A percentile compares a stretch with the other conserved stretches of the same genome.
These are phyloP conservation scores for Heloderma charlesbogerti DNA, from an alignment of 2,113 vertebrate species.

Conservation along the genomic window DNA sequence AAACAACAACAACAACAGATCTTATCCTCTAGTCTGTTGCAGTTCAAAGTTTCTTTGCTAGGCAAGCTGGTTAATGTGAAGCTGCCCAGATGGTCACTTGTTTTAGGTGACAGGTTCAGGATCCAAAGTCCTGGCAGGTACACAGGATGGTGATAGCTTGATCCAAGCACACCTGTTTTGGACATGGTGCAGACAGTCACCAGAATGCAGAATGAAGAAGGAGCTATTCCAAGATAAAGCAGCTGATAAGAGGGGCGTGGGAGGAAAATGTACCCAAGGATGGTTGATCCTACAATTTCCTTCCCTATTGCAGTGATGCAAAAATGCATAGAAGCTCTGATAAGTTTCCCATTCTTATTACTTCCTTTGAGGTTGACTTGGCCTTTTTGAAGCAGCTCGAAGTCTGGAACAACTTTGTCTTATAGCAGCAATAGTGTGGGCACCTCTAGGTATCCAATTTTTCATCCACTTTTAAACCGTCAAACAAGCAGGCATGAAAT, in stretches of 20 bases:
- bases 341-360: not conserved
- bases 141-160: not conserved
- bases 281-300: not conserved
- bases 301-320: not conserved
- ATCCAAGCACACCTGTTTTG: not conserved
- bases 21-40: not conserved
- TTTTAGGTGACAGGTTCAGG: too few species aligned
- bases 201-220: not conserved
- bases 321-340: not conserved
- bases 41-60: not conserved
- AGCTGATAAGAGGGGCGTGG: not conserved
- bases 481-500: conserved; percentile 4
- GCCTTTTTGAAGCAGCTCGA: not conserved
- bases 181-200: not conserved
- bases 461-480: conserved; percentile 13
- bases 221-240: not conserved
- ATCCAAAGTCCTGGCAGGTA: not conserved
- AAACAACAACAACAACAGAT: too few species aligned
- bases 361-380: not conserved
- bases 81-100: too few species aligned
- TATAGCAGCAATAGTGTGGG: not conserved
- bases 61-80: not conserved
- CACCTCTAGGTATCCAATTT: conserved; percentile 28
- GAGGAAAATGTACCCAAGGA: not conserved
- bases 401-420: conserved; percentile 3